Base-by-base conservation (phyloP, 2,888 invertebrate genomes). In the Agrotis clavis region DNA sequence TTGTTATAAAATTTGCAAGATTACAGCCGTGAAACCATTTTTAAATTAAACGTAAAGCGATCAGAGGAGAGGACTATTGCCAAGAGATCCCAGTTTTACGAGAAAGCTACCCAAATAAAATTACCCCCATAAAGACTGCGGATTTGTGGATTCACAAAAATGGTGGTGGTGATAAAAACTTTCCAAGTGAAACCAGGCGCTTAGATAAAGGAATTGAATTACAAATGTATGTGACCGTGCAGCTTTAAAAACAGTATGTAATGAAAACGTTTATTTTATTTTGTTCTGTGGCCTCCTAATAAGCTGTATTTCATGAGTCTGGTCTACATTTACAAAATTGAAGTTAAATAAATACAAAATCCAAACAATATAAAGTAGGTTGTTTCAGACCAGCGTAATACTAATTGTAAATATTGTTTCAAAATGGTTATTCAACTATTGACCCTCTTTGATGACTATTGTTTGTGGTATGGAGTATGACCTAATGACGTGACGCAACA, bases 61-160 rank as follows among this genome's bases (percentile, higher is more conserved):
- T 83, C 74, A 75, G 67, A 72, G 71, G 75, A 75, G 67, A 72
- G 71, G 75, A 81, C 76, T 77, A 85, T 82, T 81, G 77, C 73
- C 57, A 61, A 62, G 62, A 82, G 71, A 85, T 83, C 67, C 71
- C 61, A 66, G 75, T 81, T 87, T 87, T 85, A 90, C 81, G 86
- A 85, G 82, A 80, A 78, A 81, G 72, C 70, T 80, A 82, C 81
- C 84, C 81, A 85, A 89, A 90, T 86, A 87, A 88, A 88, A 88
- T 84, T 81, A 78, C 77, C 68, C 64, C 74, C 64, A 85, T 88
- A 89, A 87, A 89, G 85, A 82, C 83, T 83, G 80, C 67, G 81
- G 83, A 80, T 86, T 83, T 83, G 75, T 67, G 82, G 82, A 85
- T 87, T 83, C 82, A 84, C 78, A 84, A 84, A 87, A 87, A 86